Evolutionary conservation across 2,888 invertebrate genomes (phyloP), one percentile per base, ranked within the genome.

Genomic region (Ligdia adustata): DNA sequence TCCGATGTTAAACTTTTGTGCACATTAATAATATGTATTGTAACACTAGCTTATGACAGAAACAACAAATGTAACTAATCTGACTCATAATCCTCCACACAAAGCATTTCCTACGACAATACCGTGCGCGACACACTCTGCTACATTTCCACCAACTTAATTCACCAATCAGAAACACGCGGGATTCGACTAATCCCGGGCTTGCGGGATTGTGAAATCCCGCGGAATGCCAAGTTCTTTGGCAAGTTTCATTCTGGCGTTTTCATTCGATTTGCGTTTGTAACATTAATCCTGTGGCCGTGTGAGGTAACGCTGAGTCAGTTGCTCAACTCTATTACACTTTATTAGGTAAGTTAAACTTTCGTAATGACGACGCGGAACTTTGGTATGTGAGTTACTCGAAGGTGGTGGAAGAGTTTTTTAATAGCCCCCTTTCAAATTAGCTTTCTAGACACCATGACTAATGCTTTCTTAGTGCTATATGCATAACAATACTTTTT

Each of bases 241-340:
- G n/a, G 40, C 46, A 73, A 79, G 70, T 77, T 80, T 74, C 73
- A 70, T 75, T 67, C 62, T 55, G 57, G 65, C 73, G 76, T 72
- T 79, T 72, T 75, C 71, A 71, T 80, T 79, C 75, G 80, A 82
- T 82, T 83, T 82, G 75, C 75, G 78, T 81, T 75, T 72, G 67
- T 76, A 76, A 71, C 75, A 71, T 60, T 78, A 75, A 77, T 75
- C 77, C 74, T 49, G 52, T 38, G 34, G 55, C 46, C 52, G 48
- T 13, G 24, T 24, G 22, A n/a, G n/a, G n/a, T n/a, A 22, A 38
- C 11, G 28, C 16, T 13, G 7, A 38, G 27, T 32, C 14, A 18
- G 31, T 32, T 26, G 7, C 26, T 15, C 3, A 24, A 24, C 37
- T 38, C 13, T 1, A 38, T 4, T 26, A 1, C 3, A 37, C 3